These are phyloP conservation scores for Isichthys henryi DNA, from an alignment of 2,113 vertebrate species.

Conservation along the genomic window DNA sequence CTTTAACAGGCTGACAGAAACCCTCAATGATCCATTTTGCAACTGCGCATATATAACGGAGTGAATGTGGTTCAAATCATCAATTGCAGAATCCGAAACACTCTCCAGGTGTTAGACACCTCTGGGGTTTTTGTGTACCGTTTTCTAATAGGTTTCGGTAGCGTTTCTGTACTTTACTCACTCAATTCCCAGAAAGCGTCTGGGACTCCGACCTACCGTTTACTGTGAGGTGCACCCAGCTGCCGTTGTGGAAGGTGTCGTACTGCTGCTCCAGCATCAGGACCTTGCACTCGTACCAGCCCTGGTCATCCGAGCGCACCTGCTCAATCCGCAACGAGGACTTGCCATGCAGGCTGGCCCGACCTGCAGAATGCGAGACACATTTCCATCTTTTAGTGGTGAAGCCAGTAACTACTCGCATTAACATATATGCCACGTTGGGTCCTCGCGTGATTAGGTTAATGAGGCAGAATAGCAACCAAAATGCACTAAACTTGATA, in stretches of 20 bases:
- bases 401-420: background rate
- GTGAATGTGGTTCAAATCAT: background rate
- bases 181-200: background rate
- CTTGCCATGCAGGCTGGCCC: constrained; percentile 88
- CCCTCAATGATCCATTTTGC: background rate
- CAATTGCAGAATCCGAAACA: background rate
- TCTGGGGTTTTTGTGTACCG: background rate
- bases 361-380: constrained; percentile 61
- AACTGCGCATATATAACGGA: background rate
- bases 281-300: constrained; percentile 98
- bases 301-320: constrained; percentile 90
- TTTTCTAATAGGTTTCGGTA: background rate
- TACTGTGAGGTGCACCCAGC: constrained; percentile 96
- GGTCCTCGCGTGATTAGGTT: background rate
- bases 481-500: background rate
- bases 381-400: background rate
- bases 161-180: background rate
- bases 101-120: background rate
- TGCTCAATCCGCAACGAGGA: constrained; percentile 91
- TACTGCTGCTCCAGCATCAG: constrained; percentile 95
- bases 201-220: constrained; percentile 66
- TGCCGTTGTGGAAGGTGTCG: constrained; percentile 96
- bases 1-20: background rate
- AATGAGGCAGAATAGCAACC: background rate
- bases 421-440: background rate